These are phyloP conservation scores for Meloidogyne hapla DNA, from an alignment of 1,140 invertebrate genomes.

Conservation along the genomic window DNA sequence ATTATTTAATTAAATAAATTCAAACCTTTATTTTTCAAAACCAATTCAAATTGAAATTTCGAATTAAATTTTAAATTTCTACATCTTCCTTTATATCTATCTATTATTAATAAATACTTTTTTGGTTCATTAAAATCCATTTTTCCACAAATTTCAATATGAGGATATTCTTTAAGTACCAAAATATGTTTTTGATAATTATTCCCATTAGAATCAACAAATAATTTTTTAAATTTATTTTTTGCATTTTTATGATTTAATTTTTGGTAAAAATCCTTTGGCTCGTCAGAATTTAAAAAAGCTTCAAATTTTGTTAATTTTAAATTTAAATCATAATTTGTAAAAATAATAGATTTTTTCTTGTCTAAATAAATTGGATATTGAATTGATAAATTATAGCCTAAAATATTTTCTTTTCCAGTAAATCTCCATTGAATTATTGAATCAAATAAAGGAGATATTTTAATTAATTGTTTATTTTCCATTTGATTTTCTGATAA, in stretches of 20 bases:
- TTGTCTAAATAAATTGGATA: neutral
- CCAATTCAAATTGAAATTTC: neutral
- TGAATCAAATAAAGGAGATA: neutral
- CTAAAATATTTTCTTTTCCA: neutral
- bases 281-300: neutral
- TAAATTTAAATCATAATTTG: neutral
- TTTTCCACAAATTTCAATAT: slow-evolving; percentile 1
- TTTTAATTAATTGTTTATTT: neutral
- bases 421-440: neutral
- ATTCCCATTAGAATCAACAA: neutral
- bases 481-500: neutral
- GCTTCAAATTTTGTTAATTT: neutral
- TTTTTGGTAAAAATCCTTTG: neutral
- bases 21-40: neutral
- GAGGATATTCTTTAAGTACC: neutral
- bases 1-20: neutral
- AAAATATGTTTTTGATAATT: neutral
- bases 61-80: neutral
- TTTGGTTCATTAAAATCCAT: neutral
- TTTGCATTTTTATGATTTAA: neutral
- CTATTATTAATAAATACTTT: neutral
- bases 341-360: neutral
- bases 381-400: neutral
- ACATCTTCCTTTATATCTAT: neutral
- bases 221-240: neutral